Conservation (phyloP, 2,797 vertebrate species). For the Anisognathus igniventris region DNA sequence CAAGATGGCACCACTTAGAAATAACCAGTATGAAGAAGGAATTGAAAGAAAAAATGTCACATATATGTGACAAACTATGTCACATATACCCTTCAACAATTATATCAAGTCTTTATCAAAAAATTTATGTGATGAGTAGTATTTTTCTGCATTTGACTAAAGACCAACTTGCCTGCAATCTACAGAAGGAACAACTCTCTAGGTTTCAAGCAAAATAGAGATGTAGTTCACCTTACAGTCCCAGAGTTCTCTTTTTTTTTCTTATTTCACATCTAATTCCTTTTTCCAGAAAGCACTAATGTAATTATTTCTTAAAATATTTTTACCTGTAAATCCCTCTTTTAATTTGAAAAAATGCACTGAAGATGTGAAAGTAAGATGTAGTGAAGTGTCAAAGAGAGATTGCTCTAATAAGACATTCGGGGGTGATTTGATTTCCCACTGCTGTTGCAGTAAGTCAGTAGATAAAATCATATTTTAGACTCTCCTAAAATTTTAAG, state of each 20-base stretch:
- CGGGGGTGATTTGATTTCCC: conserved; percentile 43
- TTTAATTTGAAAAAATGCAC: not conserved
- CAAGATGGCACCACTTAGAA: not conserved
- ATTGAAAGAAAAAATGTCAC: not conserved
- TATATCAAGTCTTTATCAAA: not conserved
- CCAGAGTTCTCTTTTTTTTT: not conserved
- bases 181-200: not conserved
- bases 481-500: conserved; percentile 57
- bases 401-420: conserved; percentile 44
- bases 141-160: not conserved
- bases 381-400: conserved; percentile 16
- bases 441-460: conserved; percentile 1
- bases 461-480: conserved; percentile 52
- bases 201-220: not conserved
- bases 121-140: not conserved
- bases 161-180: not conserved
- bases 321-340: not conserved
- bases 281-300: not conserved
- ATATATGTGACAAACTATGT: not conserved
- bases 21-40: not conserved
- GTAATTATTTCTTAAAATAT: conserved; percentile 8
- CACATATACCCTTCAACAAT: not conserved
- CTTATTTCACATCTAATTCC: not conserved
- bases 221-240: not conserved
- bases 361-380: not conserved